Evolutionary conservation across 2,888 invertebrate species (phyloP).

Genomic region (Mythimna vitellina): DNA sequence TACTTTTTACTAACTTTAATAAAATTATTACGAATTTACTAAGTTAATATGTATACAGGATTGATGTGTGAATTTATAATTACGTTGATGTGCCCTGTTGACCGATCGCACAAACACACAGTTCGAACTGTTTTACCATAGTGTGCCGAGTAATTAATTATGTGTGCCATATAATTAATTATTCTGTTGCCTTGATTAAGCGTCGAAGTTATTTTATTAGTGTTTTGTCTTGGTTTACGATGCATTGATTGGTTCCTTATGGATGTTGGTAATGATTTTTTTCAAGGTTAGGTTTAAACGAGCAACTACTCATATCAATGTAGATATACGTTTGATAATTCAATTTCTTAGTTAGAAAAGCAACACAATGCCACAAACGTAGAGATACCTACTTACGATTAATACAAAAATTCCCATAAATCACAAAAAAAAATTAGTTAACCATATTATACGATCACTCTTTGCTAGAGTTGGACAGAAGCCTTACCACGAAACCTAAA

Average conservation of each 20-base stretch:
- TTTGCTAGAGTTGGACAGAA: too few species aligned
- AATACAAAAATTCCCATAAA: too few species aligned
- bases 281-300: conserved; percentile 9
- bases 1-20: neutral
- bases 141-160: conserved; percentile 12
- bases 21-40: conserved; percentile 13
- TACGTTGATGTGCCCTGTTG: conserved; percentile 37
- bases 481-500: too few species aligned
- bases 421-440: too few species aligned
- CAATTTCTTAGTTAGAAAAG: too few species aligned
- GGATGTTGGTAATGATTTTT: neutral
- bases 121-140: conserved; percentile 1
- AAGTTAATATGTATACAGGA: conserved; percentile 43
- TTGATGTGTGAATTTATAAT: conserved; percentile 57
- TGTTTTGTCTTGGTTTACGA: conserved; percentile 9
- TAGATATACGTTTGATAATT: too few species aligned
- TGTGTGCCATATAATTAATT: conserved; percentile 11
- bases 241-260: neutral
- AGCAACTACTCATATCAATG: neutral
- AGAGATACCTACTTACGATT: too few species aligned
- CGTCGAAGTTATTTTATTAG: neutral
- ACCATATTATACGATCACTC: too few species aligned
- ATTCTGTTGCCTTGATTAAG: conserved; percentile 2
- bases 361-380: too few species aligned
- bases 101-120: conserved; percentile 18